Base-by-base conservation (phyloP, 2,113 vertebrate genomes). In the Lamprologus callipterus region DNA sequence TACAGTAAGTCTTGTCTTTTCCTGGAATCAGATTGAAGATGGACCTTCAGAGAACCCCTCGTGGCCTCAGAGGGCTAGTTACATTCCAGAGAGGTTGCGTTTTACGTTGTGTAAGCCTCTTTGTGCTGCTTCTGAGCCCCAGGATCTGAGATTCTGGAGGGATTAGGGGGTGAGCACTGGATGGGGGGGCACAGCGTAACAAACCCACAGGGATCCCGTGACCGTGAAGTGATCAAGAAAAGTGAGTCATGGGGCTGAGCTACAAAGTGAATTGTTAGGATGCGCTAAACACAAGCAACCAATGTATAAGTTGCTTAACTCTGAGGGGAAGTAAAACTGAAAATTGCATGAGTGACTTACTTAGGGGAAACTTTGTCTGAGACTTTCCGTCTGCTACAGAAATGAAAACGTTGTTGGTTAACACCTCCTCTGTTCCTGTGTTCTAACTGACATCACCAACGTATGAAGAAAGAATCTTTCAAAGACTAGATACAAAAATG, bases 111-210 rank as follows among this genome's bases (percentile, higher is more conserved):
- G 81, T 93, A 90, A 94, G 81, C 91, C 79, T 90, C 90, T 94
- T 93, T 94, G 90, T 94, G 82, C 90, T 75, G 85, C 88, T 87
- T 91, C 89, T 92, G 60, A 91, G 86, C 82, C 93, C 93, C 91
- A 91, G 95, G 93, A 94, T 88, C 88, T 89, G 91, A 92, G 86
- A 94, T 95, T 91, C 75, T 93, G 82, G 82, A 73, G 81, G 87
- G 95, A 96, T 96, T 96, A 94, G 12, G 84, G 83, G 85, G 80
- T 85, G 86, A 88, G 73, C 4, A 11, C 37, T 26, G 31, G 57
- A 23, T 45, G 12, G 13, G 35, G 54, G 78, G 57, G 26, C 14
- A 79, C 19, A 23, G 51, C 4, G 55, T 37, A 35, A 57, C 53
- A 54, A 63, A 75, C 87, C 83, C 82, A 81, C 78, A 85, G 87